A percentile compares a stretch with the other conserved stretches of the same genome.
Evolutionary conservation across 2,888 invertebrate genomes (phyloP).

Genomic region (Drosophila colorata): DNA sequence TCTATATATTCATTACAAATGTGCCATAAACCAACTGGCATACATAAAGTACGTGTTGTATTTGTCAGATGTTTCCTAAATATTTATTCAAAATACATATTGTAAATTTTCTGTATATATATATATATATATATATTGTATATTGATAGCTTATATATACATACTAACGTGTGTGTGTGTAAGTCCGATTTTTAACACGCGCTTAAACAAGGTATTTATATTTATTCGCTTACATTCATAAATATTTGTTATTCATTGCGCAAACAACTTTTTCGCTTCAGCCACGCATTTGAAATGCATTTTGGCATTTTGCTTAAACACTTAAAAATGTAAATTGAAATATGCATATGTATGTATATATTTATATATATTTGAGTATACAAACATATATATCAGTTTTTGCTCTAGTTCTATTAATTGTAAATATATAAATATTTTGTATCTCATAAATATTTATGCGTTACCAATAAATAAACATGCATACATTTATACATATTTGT

Average conservation of each 20-base stretch:
- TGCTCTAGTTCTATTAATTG: constrained; percentile 48
- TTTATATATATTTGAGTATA: constrained; percentile 9
- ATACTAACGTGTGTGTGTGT: constrained; percentile 20
- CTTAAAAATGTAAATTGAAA: constrained; percentile 73
- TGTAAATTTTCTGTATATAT: constrained; percentile 26
- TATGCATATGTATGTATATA: constrained; percentile 32
- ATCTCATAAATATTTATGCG: constrained; percentile 66
- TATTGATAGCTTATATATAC: constrained; percentile 33
- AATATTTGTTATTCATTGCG: constrained; percentile 60
- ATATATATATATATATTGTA: constrained; percentile 22
- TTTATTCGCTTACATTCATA: constrained; percentile 48
- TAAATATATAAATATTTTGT: constrained; percentile 56
- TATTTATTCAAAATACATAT: constrained; percentile 55
- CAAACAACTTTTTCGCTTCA: constrained; percentile 49
- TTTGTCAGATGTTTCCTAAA: constrained; percentile 51
- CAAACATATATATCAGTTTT: constrained; percentile 32
- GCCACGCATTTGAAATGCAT: constrained; percentile 70
- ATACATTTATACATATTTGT: constrained; percentile 11
- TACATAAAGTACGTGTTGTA: constrained; percentile 24
- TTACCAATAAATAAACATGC: constrained; percentile 55
- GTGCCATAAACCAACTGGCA: constrained; percentile 25
- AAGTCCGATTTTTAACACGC: constrained; percentile 44
- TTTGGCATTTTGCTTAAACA: constrained; percentile 73
- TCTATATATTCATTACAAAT: constrained; percentile 34
- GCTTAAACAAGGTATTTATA: constrained; percentile 35